These are phyloP conservation scores for Tetraodon nigroviridis DNA, from an alignment of 2,113 vertebrate genomes.

Conservation along the genomic window DNA sequence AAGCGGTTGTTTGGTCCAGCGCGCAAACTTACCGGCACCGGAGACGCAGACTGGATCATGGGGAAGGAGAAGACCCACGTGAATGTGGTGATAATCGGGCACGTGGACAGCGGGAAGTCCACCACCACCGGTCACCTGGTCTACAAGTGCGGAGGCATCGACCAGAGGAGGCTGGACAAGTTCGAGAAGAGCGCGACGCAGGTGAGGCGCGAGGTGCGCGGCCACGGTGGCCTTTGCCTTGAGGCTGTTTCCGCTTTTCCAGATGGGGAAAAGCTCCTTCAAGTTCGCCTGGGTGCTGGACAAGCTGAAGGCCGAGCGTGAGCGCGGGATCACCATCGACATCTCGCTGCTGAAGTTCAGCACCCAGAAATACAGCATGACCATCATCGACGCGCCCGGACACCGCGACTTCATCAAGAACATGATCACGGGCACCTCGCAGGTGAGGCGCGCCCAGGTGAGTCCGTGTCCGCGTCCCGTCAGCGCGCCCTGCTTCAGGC, in stretches of 20 bases:
- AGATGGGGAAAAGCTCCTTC: conserved; percentile 81
- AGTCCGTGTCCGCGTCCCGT: too few relatives aligned
- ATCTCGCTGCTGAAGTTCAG: conserved; percentile 77
- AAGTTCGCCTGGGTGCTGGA: conserved; percentile 82
- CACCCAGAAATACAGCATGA: conserved; percentile 76
- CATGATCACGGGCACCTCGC: conserved; percentile 83
- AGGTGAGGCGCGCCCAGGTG: conserved; percentile 46
- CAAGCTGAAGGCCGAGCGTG: conserved; percentile 78
- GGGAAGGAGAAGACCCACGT: conserved; percentile 68
- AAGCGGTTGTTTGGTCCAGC: neutral
- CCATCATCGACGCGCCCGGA: conserved; percentile 80
- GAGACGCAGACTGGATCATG: conserved; percentile 35
- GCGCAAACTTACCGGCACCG: neutral
- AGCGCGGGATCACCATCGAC: conserved; percentile 80
- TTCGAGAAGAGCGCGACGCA: conserved; percentile 74
- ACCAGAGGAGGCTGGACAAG: conserved; percentile 75
- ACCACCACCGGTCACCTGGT: conserved; percentile 77
- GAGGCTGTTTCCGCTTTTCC: accelerated
- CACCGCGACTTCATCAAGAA: conserved; percentile 83
- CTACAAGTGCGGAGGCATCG: conserved; percentile 77
- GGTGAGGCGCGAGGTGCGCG: conserved; percentile 40
- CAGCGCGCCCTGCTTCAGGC: too few relatives aligned
- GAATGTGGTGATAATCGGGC: conserved; percentile 78
- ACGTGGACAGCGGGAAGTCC: conserved; percentile 80
- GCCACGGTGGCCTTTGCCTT: too few relatives aligned